Base-by-base conservation (phyloP, 1,140 invertebrate species). In the Drosophila navojoa region DNA sequence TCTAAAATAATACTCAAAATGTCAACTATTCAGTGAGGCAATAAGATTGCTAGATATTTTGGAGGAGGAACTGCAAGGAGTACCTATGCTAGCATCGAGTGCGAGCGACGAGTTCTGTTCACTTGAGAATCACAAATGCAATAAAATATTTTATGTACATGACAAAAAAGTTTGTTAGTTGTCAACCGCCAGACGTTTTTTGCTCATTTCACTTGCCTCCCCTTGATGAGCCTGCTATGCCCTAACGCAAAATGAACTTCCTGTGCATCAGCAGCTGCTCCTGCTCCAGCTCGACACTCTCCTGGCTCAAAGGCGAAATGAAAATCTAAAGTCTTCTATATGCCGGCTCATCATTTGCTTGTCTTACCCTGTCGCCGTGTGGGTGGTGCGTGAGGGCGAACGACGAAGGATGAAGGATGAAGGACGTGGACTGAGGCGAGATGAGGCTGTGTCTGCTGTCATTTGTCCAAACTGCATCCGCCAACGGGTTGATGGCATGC, bases 391-490 rank as follows among this genome's bases (percentile, higher is more conserved):
- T 27, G 15, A 2, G 19, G 19, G 1, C 0, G 25, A 29, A 45
- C 15, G 42, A 16, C 6, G 2, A 16, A 45, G 42, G 15, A 16
- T 7, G 16, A 2, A 45, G 15, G 15, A 35, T 7, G 52, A 19
- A 11, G 32, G 25, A n/a, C 9, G 27, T 5, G 27, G 27, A 4
- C 1, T 19, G 42, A 25, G 45, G 16, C 25, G 35, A 47, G 45
- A 54, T 49, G 40, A 50, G 63, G 52, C 57, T 69, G 61, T 74
- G 68, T 78, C 75, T 70, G 77, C 75, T 79, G 69, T 82, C 84
- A 87, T 89, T 87, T 87, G 82, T 87, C 72, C 76, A 71, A 89
- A 79, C 68, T 87, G 82, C 84, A 89, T 89, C 82, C 82, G 82
- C 82, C 76, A 71, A 76, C 63, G 58, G 60, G 11, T 40, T 38